Percentiles rank a stretch among this genome's conserved stretches.
Evolutionary conservation across 2,113 vertebrate genomes (phyloP).

Genomic region (Micromys minutus): DNA sequence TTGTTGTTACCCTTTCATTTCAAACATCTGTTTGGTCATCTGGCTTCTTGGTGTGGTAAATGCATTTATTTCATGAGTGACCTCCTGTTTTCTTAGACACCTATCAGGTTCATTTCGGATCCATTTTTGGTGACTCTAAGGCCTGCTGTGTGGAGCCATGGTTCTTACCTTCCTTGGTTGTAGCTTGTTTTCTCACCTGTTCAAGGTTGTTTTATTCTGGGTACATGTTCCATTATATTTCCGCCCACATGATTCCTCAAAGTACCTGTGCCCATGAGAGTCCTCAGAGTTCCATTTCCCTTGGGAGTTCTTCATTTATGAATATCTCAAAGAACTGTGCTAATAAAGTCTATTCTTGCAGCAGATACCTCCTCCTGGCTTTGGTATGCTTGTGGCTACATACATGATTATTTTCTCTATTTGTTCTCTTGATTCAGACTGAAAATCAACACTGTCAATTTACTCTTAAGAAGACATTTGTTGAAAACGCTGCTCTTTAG

Average conservation of each 20-base stretch:
- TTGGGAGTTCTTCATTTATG: not conserved
- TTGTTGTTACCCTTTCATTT: not conserved
- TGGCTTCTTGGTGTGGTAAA: not conserved
- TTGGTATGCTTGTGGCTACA: not conserved
- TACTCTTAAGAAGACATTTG: not conserved
- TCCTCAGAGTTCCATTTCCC: not conserved
- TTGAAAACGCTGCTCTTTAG: not conserved
- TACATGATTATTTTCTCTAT: not conserved
- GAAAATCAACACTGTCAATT: not conserved
- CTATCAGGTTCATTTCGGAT: not conserved
- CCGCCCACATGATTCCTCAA: not conserved
- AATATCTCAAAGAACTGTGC: not conserved
- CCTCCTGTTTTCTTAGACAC: not conserved
- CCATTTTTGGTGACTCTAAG: not conserved
- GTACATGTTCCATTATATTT: too few relatives aligned
- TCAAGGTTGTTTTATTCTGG: not conserved
- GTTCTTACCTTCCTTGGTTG: not conserved
- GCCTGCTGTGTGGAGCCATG: too few relatives aligned
- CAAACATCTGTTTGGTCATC: not conserved
- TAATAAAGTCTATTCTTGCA: not conserved
- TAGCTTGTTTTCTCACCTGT: not conserved
- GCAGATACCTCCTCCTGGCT: not conserved
- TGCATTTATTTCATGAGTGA: not conserved
- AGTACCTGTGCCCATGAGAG: not conserved
- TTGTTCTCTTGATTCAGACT: not conserved